Conservation (phyloP, 2,888 invertebrate species). For the Bhutanitis thaidina region DNA sequence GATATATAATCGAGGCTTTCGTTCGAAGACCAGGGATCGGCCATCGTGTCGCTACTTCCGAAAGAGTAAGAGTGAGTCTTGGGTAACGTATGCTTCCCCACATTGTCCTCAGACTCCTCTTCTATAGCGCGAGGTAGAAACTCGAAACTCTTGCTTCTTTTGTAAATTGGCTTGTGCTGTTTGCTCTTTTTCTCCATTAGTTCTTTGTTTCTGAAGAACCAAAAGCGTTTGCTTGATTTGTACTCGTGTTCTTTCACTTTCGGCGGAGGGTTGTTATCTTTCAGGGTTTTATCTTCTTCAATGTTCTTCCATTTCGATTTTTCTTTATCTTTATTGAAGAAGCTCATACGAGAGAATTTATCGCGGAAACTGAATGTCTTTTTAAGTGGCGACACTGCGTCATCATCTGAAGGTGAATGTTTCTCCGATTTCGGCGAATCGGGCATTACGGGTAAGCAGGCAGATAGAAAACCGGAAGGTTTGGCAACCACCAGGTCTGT, state of each 20-base stretch:
- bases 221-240: constrained; percentile 61
- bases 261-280: constrained; percentile 19
- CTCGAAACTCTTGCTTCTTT: constrained; percentile 70
- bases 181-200: constrained; percentile 41
- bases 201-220: constrained; percentile 66
- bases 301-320: constrained; percentile 50
- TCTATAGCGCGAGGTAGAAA: constrained; percentile 60
- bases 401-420: constrained; percentile 45
- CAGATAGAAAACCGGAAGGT: constrained; percentile 62
- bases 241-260: constrained; percentile 42
- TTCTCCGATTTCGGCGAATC: constrained; percentile 47
- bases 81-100: constrained; percentile 27
- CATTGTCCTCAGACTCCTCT: constrained; percentile 41
- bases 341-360: constrained; percentile 56
- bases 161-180: constrained; percentile 46
- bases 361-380: constrained; percentile 71
- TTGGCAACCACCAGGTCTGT: constrained; percentile 63
- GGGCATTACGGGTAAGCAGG: constrained; percentile 51
- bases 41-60: constrained; percentile 57
- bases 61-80: constrained; percentile 52
- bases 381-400: constrained; percentile 55
- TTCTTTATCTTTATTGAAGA: constrained; percentile 54
- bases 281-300: constrained; percentile 42
- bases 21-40: constrained; percentile 57
- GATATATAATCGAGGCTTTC: constrained; percentile 63